These are phyloP conservation scores for Hyposmocoma kahamanoa DNA, from an alignment of 1,140 invertebrate genomes.

Conservation along the genomic window DNA sequence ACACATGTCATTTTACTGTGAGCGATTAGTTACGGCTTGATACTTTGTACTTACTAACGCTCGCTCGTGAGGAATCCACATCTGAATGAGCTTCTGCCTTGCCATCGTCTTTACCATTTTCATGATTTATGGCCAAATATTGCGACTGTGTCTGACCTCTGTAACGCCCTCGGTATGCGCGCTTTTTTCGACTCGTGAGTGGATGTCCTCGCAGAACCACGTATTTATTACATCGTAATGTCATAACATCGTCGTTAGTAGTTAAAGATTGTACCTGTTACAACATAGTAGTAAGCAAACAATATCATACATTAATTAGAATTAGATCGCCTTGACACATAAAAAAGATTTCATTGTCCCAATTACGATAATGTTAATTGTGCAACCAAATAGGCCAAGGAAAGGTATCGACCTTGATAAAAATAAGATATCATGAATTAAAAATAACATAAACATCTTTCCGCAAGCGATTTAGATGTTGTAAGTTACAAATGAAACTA, in stretches of 20 bases:
- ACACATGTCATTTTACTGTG: not conserved
- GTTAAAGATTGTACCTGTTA: slow-evolving; percentile 22
- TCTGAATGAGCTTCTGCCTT: slow-evolving; percentile 86
- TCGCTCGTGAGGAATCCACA: slow-evolving; percentile 80
- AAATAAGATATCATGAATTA: slow-evolving; percentile 36
- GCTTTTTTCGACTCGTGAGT: slow-evolving; percentile 3
- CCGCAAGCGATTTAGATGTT: no score
- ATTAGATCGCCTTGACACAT: slow-evolving; percentile 18
- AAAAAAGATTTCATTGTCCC: slow-evolving; percentile 15
- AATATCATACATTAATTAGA: not conserved
- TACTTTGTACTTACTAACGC: slow-evolving; percentile 80
- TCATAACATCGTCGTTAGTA: not conserved
- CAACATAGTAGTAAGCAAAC: not conserved
- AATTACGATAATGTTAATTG: slow-evolving; percentile 32
- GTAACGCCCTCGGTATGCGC: slow-evolving; percentile 46
- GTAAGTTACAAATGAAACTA: no score
- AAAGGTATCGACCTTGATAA: slow-evolving; percentile 37
- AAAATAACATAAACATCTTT: no score
- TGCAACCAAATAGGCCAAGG: slow-evolving; percentile 35
- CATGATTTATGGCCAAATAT: slow-evolving; percentile 79
- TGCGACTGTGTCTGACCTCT: slow-evolving; percentile 88
- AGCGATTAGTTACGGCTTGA: not conserved
- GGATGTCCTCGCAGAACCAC: not conserved
- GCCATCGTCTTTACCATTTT: slow-evolving; percentile 76
- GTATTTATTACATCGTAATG: not conserved